Percentiles rank a stretch among this genome's conserved stretches.
phyloP scores from a whole-genome alignment of 2,888 invertebrate species.

The Priocnemis perturbator region DNA sequence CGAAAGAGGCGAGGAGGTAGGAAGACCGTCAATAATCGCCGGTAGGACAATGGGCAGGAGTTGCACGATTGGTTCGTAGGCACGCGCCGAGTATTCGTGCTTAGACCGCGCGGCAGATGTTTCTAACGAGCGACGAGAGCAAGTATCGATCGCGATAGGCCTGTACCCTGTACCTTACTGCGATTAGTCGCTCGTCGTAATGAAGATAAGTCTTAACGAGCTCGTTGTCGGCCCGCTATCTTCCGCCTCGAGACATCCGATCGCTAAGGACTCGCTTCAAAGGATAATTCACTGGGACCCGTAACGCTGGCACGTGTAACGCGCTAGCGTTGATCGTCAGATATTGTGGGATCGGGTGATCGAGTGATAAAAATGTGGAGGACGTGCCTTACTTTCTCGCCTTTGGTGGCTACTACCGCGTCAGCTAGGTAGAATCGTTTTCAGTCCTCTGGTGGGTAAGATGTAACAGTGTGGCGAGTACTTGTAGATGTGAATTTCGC shows the following conservation, averaged over 20 bases:
- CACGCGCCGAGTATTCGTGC: conserved; percentile 64
- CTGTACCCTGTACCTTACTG: conserved; percentile 39
- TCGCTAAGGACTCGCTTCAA: conserved; percentile 2
- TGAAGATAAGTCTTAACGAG: conserved; percentile 43
- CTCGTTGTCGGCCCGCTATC: conserved; percentile 18
- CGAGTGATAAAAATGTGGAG: too few relatives aligned
- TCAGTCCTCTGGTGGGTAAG: too few relatives aligned
- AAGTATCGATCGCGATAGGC: conserved; percentile 71
- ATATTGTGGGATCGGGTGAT: too few relatives aligned
- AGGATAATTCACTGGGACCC: conserved; percentile 1
- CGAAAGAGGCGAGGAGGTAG: neutral
- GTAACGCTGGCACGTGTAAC: too few relatives aligned
- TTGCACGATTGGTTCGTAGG: conserved; percentile 62
- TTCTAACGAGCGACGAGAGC: conserved; percentile 63
- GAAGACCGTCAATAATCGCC: conserved; percentile 47
- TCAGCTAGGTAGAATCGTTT: too few relatives aligned
- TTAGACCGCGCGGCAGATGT: conserved; percentile 70
- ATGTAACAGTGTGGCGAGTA: too few relatives aligned
- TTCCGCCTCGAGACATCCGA: conserved; percentile 12
- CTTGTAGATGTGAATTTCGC: too few relatives aligned
- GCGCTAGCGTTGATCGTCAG: too few relatives aligned
- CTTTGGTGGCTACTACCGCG: too few relatives aligned
- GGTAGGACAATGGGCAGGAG: conserved; percentile 51
- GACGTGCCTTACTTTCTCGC: too few relatives aligned
- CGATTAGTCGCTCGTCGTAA: conserved; percentile 30